These are phyloP conservation scores for Podotricha telesiphe DNA, from an alignment of 2,888 invertebrate species.

Conservation along the genomic window DNA sequence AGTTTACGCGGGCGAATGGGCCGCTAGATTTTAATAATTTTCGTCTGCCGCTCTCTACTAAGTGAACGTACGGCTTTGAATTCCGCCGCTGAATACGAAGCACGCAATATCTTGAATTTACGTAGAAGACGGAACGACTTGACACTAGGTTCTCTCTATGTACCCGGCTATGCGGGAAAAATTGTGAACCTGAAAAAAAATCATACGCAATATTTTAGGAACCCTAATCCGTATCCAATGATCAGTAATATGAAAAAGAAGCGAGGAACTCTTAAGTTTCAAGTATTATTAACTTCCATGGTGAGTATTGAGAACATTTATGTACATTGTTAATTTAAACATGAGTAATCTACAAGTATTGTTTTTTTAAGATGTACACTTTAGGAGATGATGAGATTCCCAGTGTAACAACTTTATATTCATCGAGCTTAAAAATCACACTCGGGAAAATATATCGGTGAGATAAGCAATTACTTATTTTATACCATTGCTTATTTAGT, in stretches of 20 bases:
- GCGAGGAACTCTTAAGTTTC: slow-evolving; percentile 76
- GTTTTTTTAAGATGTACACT: slow-evolving; percentile 81
- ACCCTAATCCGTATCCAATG: slow-evolving; percentile 74
- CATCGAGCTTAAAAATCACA: slow-evolving; percentile 82
- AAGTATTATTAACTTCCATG: slow-evolving; percentile 71
- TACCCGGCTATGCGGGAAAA: not conserved
- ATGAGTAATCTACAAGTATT: not conserved
- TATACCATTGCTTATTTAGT: too few species aligned
- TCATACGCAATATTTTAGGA: slow-evolving; percentile 54
- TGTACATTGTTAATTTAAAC: not conserved
- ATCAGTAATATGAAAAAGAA: slow-evolving; percentile 78
- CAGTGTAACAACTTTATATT: slow-evolving; percentile 85
- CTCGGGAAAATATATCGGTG: slow-evolving; percentile 64
- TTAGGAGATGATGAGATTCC: slow-evolving; percentile 88
- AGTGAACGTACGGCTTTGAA: too few species aligned
- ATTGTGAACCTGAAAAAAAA: not conserved
- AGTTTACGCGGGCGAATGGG: too few species aligned
- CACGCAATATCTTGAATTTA: too few species aligned
- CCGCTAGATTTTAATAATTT: too few species aligned
- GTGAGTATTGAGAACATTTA: slow-evolving; percentile 69
- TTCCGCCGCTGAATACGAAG: too few species aligned
- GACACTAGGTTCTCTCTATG: not conserved
- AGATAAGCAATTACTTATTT: too few species aligned
- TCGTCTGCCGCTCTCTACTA: too few species aligned
- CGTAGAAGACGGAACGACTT: too few species aligned